Base-by-base conservation (phyloP, 2,797 vertebrate species). In the Babyrousa celebensis region DNA sequence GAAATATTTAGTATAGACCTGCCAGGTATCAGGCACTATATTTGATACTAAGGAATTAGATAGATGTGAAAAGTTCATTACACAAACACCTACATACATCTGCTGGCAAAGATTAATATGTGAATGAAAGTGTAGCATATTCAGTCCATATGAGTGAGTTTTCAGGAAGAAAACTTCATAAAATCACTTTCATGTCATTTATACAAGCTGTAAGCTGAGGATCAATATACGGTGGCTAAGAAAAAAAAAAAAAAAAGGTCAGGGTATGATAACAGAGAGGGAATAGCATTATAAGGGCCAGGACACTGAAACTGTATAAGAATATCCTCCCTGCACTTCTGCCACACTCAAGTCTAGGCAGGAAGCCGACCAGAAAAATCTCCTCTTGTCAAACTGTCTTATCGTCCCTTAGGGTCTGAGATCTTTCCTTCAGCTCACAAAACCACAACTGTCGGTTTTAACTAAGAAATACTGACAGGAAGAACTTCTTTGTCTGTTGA, bases 91-190 rank as follows among this genome's bases (percentile, higher is more conserved):
- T 85, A 14, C 20, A 71, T 74, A 54, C 9, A 91, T 56, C 23
- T 8, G 85, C 1, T 63, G 21, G 29, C 54, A 6, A 67, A 56
- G 14, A 65, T 1, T 56, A n/a, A 71, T 82, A 82, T 1, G 21
- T 56, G 4, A 91, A 82, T 70, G 5, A 72, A 85, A 88, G 43
- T 27, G 60, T 48, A 23, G n/a, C 7, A 58, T 63, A 65, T 2
- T 74, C 5, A 85, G 16, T 48, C 21, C 40, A 85, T 32, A 21
- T 40, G 88, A 93, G 8, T 75, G 36, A 92, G 2, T 11, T 70
- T 70, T 97, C 63, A 77, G 27, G n/a, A 75, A 79, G 74, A 48
- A 77, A 77, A 77, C 48, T 20, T 77, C n/a, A 54, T 4, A n/a
- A 54, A 20, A n/a, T 54, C 11, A 77, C 27, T n/a, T 77, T 0